These are phyloP conservation scores for Taxidea taxus DNA, from an alignment of 2,113 vertebrate genomes.

Conservation along the genomic window DNA sequence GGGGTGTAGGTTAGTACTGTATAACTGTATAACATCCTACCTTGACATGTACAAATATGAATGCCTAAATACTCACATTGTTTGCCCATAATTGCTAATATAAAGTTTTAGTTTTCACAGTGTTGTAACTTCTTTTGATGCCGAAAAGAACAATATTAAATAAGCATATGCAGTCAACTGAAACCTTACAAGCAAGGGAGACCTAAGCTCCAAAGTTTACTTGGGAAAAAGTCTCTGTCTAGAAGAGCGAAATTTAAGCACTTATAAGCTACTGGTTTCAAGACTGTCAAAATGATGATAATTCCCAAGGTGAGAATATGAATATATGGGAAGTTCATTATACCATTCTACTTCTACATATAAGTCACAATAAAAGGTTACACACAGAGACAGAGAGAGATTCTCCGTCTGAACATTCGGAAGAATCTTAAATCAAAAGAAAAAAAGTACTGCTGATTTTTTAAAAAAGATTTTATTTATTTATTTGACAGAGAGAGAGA, in stretches of 20 bases:
- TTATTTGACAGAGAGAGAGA: no score
- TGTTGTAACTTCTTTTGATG: neutral
- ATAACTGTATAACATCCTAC: neutral
- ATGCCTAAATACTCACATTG: neutral
- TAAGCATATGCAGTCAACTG: neutral
- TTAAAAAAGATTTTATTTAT: no score
- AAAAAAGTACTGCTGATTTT: neutral
- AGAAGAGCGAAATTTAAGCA: neutral
- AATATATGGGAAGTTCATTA: neutral
- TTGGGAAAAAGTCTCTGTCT: neutral
- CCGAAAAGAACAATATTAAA: neutral
- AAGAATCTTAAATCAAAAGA: neutral
- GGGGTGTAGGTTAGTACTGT: neutral
- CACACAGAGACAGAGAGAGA: neutral
- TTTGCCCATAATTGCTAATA: neutral
- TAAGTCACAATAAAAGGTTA: constrained; percentile 10
- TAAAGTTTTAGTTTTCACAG: constrained; percentile 21
- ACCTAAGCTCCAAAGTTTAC: neutral
- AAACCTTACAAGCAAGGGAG: neutral
- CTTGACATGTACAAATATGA: neutral
- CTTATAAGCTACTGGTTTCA: neutral
- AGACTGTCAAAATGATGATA: neutral
- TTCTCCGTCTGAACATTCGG: neutral
- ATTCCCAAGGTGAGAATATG: neutral
- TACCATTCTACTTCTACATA: neutral